These are phyloP conservation scores for Ophioderma brevispina DNA, from an alignment of 35 echinoderm and acorn worm genomes.

Conservation along the genomic window DNA sequence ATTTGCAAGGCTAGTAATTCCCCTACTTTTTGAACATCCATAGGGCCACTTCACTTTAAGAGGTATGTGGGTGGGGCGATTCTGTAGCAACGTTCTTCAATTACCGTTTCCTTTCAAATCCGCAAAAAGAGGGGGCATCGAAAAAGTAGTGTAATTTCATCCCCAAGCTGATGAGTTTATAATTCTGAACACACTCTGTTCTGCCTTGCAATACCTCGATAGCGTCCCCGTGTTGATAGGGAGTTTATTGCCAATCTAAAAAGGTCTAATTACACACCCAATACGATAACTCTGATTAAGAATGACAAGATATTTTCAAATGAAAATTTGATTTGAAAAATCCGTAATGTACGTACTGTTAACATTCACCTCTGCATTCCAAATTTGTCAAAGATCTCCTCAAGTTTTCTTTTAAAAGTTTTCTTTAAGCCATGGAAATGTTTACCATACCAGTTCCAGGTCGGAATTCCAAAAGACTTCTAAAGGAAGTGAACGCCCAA, in stretches of 20 bases:
- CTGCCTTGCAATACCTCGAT: neutral
- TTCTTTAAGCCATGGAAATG: neutral
- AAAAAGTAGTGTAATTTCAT: neutral
- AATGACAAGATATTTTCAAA: neutral
- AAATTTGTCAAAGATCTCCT: neutral
- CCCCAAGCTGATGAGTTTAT: neutral
- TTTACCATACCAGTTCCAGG: neutral
- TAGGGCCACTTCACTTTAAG: neutral
- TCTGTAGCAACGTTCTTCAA: neutral
- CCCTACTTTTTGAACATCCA: neutral
- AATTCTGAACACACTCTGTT: neutral
- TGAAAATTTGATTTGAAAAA: neutral
- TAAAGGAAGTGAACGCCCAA: too few species aligned
- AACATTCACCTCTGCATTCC: neutral
- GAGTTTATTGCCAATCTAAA: neutral
- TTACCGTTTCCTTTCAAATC: neutral
- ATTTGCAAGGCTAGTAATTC: neutral
- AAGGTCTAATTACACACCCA: neutral
- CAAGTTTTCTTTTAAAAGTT: neutral
- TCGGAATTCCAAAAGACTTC: neutral
- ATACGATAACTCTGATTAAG: neutral
- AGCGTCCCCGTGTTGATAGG: neutral
- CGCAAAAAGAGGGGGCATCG: neutral
- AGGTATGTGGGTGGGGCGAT: neutral
- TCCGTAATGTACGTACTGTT: neutral